Evolutionary conservation across 2,888 invertebrate genomes (phyloP), one percentile per base, ranked within the genome.

Genomic region (Reticulitermes lucifugus): DNA sequence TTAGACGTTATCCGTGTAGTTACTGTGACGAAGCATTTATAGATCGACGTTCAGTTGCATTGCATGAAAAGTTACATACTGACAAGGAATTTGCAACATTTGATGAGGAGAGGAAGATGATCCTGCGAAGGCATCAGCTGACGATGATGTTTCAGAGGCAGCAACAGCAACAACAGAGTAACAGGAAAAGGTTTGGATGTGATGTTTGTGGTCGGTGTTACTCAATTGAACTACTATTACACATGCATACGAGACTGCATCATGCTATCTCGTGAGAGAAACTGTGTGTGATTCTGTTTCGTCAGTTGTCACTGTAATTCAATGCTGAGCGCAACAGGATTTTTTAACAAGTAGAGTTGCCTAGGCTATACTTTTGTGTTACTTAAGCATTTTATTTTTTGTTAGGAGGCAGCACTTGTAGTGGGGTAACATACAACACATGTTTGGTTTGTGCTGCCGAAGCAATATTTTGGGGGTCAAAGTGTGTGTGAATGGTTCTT

Each of bases 51-150:
- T 77, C 77, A n/a, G 77, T 77, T 7, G 46, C 43, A n/a, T 25
- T 77, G 18, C 77, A 77, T 77, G 77, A 77, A 12, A 77, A 41
- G n/a, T 10, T 77, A 14, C 77, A 77, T 46, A 77, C 77, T n/a
- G 77, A 77, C 22, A 77, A 77, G n/a, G 77, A 77, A n/a, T 77
- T 77, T 25, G 77, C 77, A 46, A n/a, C 77, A 59, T 80, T 60
- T 21, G 60, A 80, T 18, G 14, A 80, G 29, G 10, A 80, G 25
- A 80, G 60, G 35, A 55, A 29, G 14, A n/a, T 18, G 80, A 80
- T 60, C 25, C 35, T 59, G 59, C 59, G 60, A 21, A 80, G 25
- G 25, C 22, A 80, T 12, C 55, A 80, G 35, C 18, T 60, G 59
- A 55, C 29, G 25, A 9, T 60, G 80, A 80, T 35, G 80, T 55